Base-by-base conservation (phyloP, 1,140 invertebrate species). In the Spodoptera frugiperda region DNA sequence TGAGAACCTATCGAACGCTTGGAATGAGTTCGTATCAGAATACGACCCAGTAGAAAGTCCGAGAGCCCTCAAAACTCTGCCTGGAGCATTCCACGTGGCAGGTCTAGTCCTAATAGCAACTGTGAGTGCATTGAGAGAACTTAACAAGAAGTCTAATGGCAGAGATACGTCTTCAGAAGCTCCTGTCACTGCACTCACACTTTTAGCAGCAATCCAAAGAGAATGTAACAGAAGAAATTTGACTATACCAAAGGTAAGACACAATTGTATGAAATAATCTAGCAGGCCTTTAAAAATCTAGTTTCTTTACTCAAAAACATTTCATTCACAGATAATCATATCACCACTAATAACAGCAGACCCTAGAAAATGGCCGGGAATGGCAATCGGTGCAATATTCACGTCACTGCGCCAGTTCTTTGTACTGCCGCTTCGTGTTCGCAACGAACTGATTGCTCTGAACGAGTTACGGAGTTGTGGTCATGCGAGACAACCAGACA, bases 21-120 rank as follows among this genome's bases (percentile, higher is more conserved):
- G 97, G 97, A 97, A 97, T 81, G 96, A 97, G 82, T 97, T 97
- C 76, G 95, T 97, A 11, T 96, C 95, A 54, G 96, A 96, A 80
- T 97, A 97, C 80, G 97, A 98, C 89, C 97, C 97, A 0, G 89
- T 96, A 2, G 96, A 97, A 82, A 96, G 96, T 54, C 96, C 96
- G 0, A 94, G 96, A 76, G 93, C 96, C 1, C 83, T 96, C 0
- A 96, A 97, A 84, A 95, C 94, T 10, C 89, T 94, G 3, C 95
- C 95, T 2, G 95, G 95, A 4, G 82, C 96, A 2, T 95, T 95
- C 57, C 95, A 96, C 78, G 96, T 95, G 21, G 78, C 94, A 0
- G 96, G 96, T 17, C 94, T 96, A 46, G 79, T 92, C 0, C 72
- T 96, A 1, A 96, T 97, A 71, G 95, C 95, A 25, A 79, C 95